These are phyloP conservation scores for Euphydryas editha DNA, from an alignment of 2,888 invertebrate species.

Conservation along the genomic window DNA sequence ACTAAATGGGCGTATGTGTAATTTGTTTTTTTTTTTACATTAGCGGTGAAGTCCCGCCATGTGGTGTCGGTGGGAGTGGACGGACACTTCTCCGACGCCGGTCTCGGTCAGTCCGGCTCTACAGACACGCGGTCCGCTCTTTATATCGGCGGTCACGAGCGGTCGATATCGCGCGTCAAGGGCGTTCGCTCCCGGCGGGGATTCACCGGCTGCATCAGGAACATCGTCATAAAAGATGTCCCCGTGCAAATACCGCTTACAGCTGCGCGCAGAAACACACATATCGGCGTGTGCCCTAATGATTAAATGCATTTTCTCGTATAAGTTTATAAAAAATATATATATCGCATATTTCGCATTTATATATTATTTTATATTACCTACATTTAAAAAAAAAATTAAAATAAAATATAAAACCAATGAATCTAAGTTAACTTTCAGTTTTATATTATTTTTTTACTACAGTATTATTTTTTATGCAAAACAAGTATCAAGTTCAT, in stretches of 20 bases:
- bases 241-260: constrained; percentile 60
- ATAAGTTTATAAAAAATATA: neutral
- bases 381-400: no score
- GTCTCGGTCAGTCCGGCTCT: constrained; percentile 86
- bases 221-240: constrained; percentile 83
- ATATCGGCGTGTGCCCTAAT: constrained; percentile 90
- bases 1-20: no score
- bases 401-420: no score
- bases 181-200: constrained; percentile 89
- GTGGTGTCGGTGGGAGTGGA: constrained; percentile 95
- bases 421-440: no score
- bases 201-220: constrained; percentile 91
- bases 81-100: constrained; percentile 88
- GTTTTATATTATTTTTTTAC: no score
- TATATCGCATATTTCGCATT: neutral
- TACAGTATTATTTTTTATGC: no score
- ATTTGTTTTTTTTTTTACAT: constrained; percentile 48
- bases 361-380: constrained; percentile 7
- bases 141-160: constrained; percentile 93
- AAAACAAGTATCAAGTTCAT: no score
- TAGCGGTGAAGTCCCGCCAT: constrained; percentile 95
- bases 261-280: constrained; percentile 88
- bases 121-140: constrained; percentile 93
- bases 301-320: constrained; percentile 77
- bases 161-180: constrained; percentile 63